Percentiles rank a stretch among this genome's conserved stretches.
Conservation (phyloP, 2,113 vertebrate species). For the Ophiodon elongatus region DNA sequence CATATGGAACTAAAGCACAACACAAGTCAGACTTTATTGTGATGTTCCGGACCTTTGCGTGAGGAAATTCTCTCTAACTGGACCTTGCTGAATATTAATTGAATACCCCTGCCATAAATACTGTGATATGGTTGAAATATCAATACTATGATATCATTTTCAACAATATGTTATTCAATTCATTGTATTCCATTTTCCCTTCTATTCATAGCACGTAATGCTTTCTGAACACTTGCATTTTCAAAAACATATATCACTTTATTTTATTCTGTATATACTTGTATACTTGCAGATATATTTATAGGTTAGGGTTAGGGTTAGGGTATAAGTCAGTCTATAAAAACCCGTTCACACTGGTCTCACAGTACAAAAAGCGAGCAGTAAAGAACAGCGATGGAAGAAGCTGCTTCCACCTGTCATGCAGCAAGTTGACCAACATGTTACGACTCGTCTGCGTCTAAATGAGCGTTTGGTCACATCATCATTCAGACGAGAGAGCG, state of each 20-base stretch:
- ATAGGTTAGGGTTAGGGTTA: too few species aligned
- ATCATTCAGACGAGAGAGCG: neutral
- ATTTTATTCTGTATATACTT: neutral
- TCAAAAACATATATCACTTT: neutral
- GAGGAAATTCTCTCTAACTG: too few species aligned
- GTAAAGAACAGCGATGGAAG: neutral
- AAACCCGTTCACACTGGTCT: too few species aligned
- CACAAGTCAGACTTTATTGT: too few species aligned
- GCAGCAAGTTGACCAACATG: neutral
- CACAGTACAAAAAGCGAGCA: neutral
- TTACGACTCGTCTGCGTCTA: neutral
- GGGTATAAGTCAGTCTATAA: too few species aligned
- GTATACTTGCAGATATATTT: neutral
- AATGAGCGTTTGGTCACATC: neutral
- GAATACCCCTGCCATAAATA: too few species aligned
- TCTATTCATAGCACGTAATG: neutral
- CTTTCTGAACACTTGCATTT: neutral
- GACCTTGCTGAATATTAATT: too few species aligned
- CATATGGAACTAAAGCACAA: too few species aligned
- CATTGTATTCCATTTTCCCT: neutral
- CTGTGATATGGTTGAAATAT: neutral
- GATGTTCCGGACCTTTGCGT: too few species aligned
- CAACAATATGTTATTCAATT: neutral
- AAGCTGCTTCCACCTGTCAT: too few species aligned
- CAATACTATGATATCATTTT: neutral